These are phyloP conservation scores for Rafetus swinhoei DNA, from an alignment of 2,113 vertebrate genomes.

Conservation along the genomic window DNA sequence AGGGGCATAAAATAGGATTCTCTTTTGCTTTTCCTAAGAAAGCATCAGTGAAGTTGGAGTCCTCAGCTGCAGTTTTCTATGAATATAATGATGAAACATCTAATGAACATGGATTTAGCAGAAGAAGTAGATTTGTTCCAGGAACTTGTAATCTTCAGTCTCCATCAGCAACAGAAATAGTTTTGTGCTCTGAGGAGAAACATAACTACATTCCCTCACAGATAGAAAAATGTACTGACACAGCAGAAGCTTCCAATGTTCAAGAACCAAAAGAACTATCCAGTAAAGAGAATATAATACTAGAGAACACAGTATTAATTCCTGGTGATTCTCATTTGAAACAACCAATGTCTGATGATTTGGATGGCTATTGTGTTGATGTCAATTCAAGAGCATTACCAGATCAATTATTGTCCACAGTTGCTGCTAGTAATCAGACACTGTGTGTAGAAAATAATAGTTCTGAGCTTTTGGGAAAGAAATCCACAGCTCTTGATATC, in stretches of 20 bases:
- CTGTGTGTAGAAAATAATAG: neutral
- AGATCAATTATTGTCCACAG: neutral
- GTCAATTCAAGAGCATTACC: neutral
- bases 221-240: slow-evolving; percentile 44
- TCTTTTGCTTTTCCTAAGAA: slow-evolving; percentile 92
- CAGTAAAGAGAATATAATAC: neutral
- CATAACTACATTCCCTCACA: slow-evolving; percentile 16
- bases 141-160: slow-evolving; percentile 67
- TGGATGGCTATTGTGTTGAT: neutral
- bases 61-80: slow-evolving; percentile 88
- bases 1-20: slow-evolving; percentile 84
- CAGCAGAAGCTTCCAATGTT: slow-evolving; percentile 44
- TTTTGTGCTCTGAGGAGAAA: slow-evolving; percentile 70
- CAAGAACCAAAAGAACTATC: slow-evolving; percentile 57
- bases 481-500: neutral
- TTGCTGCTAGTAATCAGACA: neutral
- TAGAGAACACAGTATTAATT: neutral
- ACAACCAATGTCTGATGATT: neutral
- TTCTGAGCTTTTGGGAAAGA: neutral
- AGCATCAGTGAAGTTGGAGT: slow-evolving; percentile 85
- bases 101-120: slow-evolving; percentile 67
- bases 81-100: slow-evolving; percentile 84
- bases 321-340: slow-evolving; percentile 39
- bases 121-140: slow-evolving; percentile 80
- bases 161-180: slow-evolving; percentile 64